Base-by-base conservation (phyloP, 2,888 invertebrate species). In the Laothoe populi region DNA sequence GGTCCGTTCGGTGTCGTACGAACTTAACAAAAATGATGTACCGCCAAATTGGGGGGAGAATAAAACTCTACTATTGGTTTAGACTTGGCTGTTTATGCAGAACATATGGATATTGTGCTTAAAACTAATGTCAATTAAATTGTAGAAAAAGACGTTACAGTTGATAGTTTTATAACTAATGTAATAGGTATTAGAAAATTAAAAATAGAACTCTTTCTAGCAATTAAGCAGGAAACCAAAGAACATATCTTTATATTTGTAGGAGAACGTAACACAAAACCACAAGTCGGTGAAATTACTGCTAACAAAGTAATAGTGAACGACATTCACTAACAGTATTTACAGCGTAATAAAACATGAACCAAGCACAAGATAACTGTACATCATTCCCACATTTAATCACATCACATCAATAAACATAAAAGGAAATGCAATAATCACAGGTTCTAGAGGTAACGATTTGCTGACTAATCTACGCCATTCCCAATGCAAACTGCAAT, bases 21-120 rank as follows among this genome's bases (percentile, higher is more conserved):
- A 63, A 68, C 73, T 81, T 75, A 79, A 75, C 79, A 62, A 81
- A 82, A 78, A 82, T 79, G 74, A 82, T 78, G 79, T 80, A 79
- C 77, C 72, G 70, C 75, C 74, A 75, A 80, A 79, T 75, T 73
- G 69, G 67, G 60, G 57, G 46, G 60, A 42, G 62, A 68, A 69
- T 74, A 72, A 74, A 65, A 63, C 61, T 57, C 66, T 75, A 78
- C 76, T 63, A 64, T 59, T 10, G 60, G 48, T 59, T 64, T 58
- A 31, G 61, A 61, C 64, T 38, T 49, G 45, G 8, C n/a, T 57
- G 16, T 2, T 45, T 19, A 45, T 45, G 13, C n/a, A 26, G 24
- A 19, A 46, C 4, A 16, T 46, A 0, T 16, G 1, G 16, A 10
- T 21, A n/a, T 49, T 49, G 24, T 7, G 13, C 23, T 49, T n/a